Evolutionary conservation across 2,888 invertebrate species (phyloP).

Genomic region (Merodon equestris): DNA sequence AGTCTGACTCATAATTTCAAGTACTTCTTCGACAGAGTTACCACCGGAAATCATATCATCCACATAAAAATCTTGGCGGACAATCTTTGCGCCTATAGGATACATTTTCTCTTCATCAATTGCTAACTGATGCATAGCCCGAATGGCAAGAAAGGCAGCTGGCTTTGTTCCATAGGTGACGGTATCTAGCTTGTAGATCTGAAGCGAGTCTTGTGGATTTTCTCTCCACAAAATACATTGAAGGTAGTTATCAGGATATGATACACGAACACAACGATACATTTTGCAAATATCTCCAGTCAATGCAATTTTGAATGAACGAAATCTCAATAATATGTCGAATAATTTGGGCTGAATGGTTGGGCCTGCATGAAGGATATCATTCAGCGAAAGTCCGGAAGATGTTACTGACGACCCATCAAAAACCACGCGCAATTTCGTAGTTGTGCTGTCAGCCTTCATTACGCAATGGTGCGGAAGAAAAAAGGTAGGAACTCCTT

Average conservation of each 20-base stretch:
- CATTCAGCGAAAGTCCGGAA: conserved; percentile 22
- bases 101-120: too few species aligned
- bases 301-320: conserved; percentile 61
- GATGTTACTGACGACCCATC: not conserved
- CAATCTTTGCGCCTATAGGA: too few species aligned
- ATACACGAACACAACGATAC: conserved; percentile 45
- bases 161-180: conserved; percentile 34
- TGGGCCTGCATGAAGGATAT: conserved; percentile 35
- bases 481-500: conserved; percentile 1
- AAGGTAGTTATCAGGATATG: conserved; percentile 37
- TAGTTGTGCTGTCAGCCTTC: conserved; percentile 17
- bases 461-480: conserved; percentile 16
- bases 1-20: too few species aligned
- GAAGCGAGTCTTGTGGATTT: conserved; percentile 19
- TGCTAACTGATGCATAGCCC: too few species aligned
- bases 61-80: conserved; percentile 46
- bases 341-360: conserved; percentile 55
- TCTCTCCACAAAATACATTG: conserved; percentile 56
- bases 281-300: too few species aligned
- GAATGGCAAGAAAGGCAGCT: too few species aligned
- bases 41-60: too few species aligned
- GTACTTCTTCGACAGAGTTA: too few species aligned
- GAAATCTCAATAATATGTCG: conserved; percentile 46
- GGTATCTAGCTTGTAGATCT: conserved; percentile 34
- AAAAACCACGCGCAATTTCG: too few species aligned